These are phyloP conservation scores for Thamnophis sirtalis DNA, from an alignment of 2,113 vertebrate genomes.

Conservation along the genomic window DNA sequence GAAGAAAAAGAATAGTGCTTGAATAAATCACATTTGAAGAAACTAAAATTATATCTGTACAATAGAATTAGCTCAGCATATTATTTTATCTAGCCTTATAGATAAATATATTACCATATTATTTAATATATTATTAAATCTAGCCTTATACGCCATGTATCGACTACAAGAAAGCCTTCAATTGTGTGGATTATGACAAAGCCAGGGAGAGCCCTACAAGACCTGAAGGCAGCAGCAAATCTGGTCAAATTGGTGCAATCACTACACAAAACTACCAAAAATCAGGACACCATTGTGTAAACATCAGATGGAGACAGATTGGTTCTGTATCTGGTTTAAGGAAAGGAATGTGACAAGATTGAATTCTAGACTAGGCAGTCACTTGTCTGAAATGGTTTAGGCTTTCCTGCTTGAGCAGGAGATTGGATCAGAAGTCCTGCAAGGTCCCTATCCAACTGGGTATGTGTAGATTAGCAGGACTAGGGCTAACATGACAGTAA, in stretches of 20 bases:
- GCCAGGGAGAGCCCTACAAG: neutral
- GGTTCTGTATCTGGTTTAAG: neutral
- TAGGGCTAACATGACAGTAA: too few relatives aligned
- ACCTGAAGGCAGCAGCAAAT: neutral
- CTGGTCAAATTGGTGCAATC: neutral
- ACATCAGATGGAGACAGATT: neutral
- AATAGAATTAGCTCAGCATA: neutral
- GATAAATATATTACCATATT: too few relatives aligned
- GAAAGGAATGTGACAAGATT: neutral
- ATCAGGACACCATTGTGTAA: neutral
- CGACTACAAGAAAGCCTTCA: neutral
- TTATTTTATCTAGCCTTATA: neutral
- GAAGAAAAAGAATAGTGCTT: neutral
- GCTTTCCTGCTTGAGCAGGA: neutral
- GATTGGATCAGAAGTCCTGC: neutral
- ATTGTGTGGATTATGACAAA: neutral
- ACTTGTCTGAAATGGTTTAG: neutral
- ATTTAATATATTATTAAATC: neutral
- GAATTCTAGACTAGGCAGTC: neutral
- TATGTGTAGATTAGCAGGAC: too few relatives aligned
- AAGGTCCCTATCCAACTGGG: neutral
- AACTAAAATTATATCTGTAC: neutral
- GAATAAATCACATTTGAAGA: neutral
- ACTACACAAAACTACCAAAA: neutral
- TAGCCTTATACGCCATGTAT: too few relatives aligned